These are phyloP conservation scores for Burhinus oedicnemus DNA, from an alignment of 2,113 vertebrate genomes.

Conservation along the genomic window DNA sequence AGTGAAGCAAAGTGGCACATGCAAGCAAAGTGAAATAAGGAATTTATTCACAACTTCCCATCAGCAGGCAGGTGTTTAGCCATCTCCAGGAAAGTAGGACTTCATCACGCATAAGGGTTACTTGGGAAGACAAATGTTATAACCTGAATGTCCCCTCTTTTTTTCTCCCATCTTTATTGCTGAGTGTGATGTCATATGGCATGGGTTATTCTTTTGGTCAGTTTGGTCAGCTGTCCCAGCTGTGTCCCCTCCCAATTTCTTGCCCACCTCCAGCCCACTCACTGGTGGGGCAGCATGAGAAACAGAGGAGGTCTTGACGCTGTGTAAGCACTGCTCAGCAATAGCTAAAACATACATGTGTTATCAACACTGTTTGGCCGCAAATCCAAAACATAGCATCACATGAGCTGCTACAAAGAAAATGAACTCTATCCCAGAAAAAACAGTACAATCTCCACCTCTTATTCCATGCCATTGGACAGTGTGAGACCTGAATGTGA, in stretches of 20 bases:
- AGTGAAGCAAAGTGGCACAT: not conserved
- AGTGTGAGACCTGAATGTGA: not conserved
- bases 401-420: not conserved
- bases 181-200: not conserved
- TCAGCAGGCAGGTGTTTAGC: not conserved
- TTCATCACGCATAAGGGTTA: rapidly evolving
- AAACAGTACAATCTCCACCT: not conserved
- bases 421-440: not conserved
- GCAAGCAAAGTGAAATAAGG: not conserved
- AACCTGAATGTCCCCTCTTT: not conserved
- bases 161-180: not conserved
- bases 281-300: rapidly evolving
- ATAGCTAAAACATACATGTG: not conserved
- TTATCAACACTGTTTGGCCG: not conserved
- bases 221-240: not conserved
- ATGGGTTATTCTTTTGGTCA: not conserved
- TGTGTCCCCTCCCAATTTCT: not conserved
- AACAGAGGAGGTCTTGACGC: not conserved
- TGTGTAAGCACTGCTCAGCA: not conserved
- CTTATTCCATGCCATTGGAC: not conserved
- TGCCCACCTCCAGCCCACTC: not conserved
- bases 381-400: not conserved
- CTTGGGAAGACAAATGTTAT: not conserved
- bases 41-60: not conserved
- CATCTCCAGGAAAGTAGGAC: not conserved